Evolutionary conservation across 2,888 invertebrate species (phyloP), one percentile per base, ranked within the genome.

Genomic region (Aphodius granarius): DNA sequence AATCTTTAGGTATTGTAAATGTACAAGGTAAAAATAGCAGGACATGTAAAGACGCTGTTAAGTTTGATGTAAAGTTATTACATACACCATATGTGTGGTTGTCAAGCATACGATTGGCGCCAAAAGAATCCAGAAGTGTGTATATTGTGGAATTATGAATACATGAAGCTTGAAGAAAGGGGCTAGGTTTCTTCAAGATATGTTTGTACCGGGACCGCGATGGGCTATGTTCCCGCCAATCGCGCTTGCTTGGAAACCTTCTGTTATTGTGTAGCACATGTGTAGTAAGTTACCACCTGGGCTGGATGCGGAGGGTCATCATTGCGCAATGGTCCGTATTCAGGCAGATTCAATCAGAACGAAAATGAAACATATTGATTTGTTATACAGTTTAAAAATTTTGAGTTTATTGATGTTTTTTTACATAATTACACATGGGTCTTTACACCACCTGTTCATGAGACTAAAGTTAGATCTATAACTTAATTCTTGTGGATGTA

Each of bases 261-360:
- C 75, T 75, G 73, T 73, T 75, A 64, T 75, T 73, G 63, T 68
- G 66, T 66, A 68, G 66, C 75, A 75, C 75, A 75, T 75, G 75
- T 73, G 68, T 66, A 73, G 75, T 75, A 65, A 73, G 68, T 68
- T 68, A 68, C 68, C 68, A 68, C 68, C 68, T 68, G 68, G 68
- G 68, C 22, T 68, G 17, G 19, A 19, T 17, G 66, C 15, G 66
- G 66, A 20, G 66, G 66, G 68, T 68, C 68, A 68, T 68, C 68
- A 68, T 68, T 68, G 22, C 22, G 22, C 13, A 16, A 20, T 22
- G 68, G 22, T 3, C 68, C 68, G 68, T 68, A 68, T 20, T 19
- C 17, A 3, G 65, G 16, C 6, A 3, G n/a, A 18, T 65, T 65
- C 16, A 19, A 65, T 68, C 68, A 68, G 22, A n/a, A n/a, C n/a